Evolutionary conservation across 2,797 vertebrate species (phyloP), one percentile per base, ranked within the genome.

Genomic region (Delichon dasypus): DNA sequence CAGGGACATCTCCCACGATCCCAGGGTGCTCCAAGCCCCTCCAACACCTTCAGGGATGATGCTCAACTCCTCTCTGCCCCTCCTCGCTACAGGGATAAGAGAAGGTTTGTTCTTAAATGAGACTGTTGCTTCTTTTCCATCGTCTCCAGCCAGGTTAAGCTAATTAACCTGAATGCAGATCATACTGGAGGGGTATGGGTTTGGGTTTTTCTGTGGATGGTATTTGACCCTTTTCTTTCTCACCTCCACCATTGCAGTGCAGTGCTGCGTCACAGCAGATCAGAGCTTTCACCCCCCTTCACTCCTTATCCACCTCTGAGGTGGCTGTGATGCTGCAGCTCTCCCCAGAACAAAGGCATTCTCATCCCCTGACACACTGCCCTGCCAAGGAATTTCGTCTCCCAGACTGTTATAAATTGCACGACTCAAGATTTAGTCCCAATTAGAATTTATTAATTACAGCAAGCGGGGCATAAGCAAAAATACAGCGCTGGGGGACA

Each of bases 271-370:
- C 54, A 44, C 76, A 58, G 22, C 42, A 55, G 10, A 20, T 29
- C 22, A 15, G 42, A 53, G 58, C 70, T 40, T 16, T 29, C 22
- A 32, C 7, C 38, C n/a, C 5, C 34, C 0, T n/a, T 30, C 44
- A 8, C 42, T 73, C 60, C 26, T 42, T 3, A 15, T 5, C 6
- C 27, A 73, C n/a, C 47, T 94, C 82, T 84, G 70, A 93, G 94
- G 90, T 85, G 71, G 73, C 45, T 53, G 16, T 42, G 58, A 51
- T 54, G 60, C 70, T 78, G 29, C 4, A 5, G 34, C 42, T 77
- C 54, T 55, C 17, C 67, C n/a, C 58, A 84, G 85, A 94, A 90
- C 66, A 84, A 82, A 91, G 91, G 34, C 73, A 84, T 89, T 94
- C 66, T 80, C 88, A 86, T 68, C 82, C 55, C 73, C 36, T 70